Base-by-base conservation (phyloP, 2,113 vertebrate genomes). In the Furnarius figulus region DNA sequence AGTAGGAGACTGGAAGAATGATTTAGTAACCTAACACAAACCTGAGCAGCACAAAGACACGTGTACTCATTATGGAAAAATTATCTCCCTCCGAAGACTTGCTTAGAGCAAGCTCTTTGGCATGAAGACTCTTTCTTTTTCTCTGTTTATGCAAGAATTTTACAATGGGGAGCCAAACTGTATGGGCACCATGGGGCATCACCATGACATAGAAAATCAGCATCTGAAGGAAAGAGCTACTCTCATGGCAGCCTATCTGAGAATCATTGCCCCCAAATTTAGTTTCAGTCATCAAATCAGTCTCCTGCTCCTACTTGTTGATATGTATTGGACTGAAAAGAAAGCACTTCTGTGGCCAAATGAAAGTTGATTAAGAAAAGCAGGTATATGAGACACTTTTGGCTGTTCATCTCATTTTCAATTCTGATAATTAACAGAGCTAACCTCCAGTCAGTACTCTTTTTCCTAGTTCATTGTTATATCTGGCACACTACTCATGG, bases 351-450 rank as follows among this genome's bases (percentile, higher is more conserved):
- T 77, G 35, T 62, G 91, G 94, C 80, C 90, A 93, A 68, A 72
- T 68, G 24, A 49, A 87, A 63, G 13, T 35, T 20, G 22, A 82
- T 62, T 89, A 87, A 87, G 74, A 89, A 90, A 95, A 87, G 37
- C 70, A 91, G 52, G 93, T 89, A 81, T 68, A 70, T 78, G 73
- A 92, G 70, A 65, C 78, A n/a, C 42, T 28, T 28, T 46, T 63
- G 92, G 61, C 83, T 74, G 44, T 74, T 84, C 49, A 55, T 59
- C 46, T 14, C 39, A 37, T 77, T 95, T 92, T 78, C 68, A 66
- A 2, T 84, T 88, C 72, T 67, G 76, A 86, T 81, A 90, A 92
- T 93, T 94, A 92, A 89, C 76, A 81, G 67, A 88, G 37, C 33
- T 86, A 90, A 88, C 46, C 68, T 90, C 63, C 59, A 90, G 72